A percentile compares a stretch with the other conserved stretches of the same genome.
Evolutionary conservation across 2,113 vertebrate genomes (phyloP).

Genomic region (Triplophysa rosa): DNA sequence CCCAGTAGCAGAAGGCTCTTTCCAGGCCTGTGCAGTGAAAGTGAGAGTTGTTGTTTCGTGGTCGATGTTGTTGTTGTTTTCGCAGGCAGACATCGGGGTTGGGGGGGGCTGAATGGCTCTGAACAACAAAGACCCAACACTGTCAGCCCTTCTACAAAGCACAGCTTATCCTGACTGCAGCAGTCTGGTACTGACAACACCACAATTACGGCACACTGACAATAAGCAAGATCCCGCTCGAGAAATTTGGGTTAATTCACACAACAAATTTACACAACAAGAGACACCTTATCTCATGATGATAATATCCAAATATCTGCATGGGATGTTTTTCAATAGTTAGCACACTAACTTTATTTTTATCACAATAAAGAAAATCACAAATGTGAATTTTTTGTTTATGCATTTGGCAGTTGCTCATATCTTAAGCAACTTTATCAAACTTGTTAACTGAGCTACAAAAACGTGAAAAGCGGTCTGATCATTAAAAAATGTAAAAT

Average conservation of each 20-base stretch:
- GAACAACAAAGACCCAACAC: slow-evolving; percentile 57
- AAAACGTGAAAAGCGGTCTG: too few relatives aligned
- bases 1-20: background rate
- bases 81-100: slow-evolving; percentile 7
- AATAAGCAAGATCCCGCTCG: slow-evolving; percentile 41
- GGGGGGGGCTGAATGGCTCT: slow-evolving; percentile 38
- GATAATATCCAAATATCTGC: slow-evolving; percentile 14
- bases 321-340: background rate
- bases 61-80: slow-evolving; percentile 46
- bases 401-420: too few relatives aligned
- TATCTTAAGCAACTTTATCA: too few relatives aligned
- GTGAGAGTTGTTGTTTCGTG: background rate
- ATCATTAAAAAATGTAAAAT: too few relatives aligned
- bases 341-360: background rate
- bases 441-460: too few relatives aligned
- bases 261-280: slow-evolving; percentile 30
- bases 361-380: background rate
- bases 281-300: background rate
- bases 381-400: too few relatives aligned
- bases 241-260: slow-evolving; percentile 52
- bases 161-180: slow-evolving; percentile 57
- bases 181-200: slow-evolving; percentile 52
- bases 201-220: slow-evolving; percentile 52
- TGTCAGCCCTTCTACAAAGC: slow-evolving; percentile 66
- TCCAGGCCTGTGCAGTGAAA: background rate